Evolutionary conservation across 2,888 invertebrate genomes (phyloP).

Genomic region (Synergus laeviventris): DNA sequence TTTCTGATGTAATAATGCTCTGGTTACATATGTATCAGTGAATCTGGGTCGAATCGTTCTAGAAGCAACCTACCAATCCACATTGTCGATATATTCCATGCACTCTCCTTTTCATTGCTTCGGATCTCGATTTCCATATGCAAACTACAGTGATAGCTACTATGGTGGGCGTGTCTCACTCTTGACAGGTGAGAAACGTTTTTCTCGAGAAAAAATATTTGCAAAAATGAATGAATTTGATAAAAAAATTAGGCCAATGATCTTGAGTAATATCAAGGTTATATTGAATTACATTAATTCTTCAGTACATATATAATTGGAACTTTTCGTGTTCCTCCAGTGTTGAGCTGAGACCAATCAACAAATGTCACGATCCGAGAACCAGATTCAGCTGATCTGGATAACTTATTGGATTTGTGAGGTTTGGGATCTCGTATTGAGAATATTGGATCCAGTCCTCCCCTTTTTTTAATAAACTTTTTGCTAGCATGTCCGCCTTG

Average conservation of each 20-base stretch:
- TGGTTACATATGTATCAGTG: slow-evolving; percentile 45
- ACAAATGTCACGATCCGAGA: background rate
- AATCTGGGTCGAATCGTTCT: slow-evolving; percentile 63
- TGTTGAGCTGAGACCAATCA: background rate
- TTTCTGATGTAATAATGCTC: slow-evolving; percentile 60
- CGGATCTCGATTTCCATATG: slow-evolving; percentile 36
- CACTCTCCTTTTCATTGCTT: slow-evolving; percentile 23
- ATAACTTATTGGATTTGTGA: background rate
- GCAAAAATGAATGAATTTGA: background rate
- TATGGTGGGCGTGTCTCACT: background rate
- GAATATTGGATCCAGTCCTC: background rate
- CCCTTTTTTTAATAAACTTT: background rate
- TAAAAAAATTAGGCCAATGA: background rate
- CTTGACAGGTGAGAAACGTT: background rate
- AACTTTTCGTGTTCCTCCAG: too few species aligned
- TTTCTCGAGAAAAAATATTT: background rate
- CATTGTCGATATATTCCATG: slow-evolving; percentile 46
- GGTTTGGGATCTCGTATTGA: background rate
- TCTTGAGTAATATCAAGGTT: background rate
- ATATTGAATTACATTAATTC: too few species aligned
- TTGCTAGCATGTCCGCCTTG: background rate
- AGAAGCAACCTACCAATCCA: slow-evolving; percentile 50
- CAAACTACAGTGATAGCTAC: background rate
- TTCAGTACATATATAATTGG: too few species aligned
- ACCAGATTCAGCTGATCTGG: background rate